Evolutionary conservation across 2,888 invertebrate species (phyloP).

Genomic region (Melolontha melolontha): DNA sequence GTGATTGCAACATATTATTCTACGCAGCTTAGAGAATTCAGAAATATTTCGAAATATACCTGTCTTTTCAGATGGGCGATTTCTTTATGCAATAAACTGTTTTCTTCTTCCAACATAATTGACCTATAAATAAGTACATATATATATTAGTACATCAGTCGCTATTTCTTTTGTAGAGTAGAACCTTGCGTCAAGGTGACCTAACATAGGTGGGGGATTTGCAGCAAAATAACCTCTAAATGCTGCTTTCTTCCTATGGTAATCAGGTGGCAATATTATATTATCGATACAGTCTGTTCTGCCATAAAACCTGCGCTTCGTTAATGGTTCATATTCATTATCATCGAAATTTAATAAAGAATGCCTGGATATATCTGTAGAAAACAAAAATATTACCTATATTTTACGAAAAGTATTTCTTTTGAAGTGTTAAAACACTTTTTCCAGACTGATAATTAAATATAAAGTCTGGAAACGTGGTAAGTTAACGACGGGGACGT

Average conservation of each 20-base stretch:
- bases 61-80: conserved; percentile 79
- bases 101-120: conserved; percentile 75
- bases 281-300: conserved; percentile 50
- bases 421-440: too few species aligned
- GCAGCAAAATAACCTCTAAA: conserved; percentile 64
- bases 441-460: too few species aligned
- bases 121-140: conserved; percentile 57
- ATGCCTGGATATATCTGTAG: conserved; percentile 50
- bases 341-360: conserved; percentile 57
- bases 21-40: too few species aligned
- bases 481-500: too few species aligned
- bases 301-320: conserved; percentile 60
- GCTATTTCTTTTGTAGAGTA: not conserved
- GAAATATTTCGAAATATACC: conserved; percentile 60
- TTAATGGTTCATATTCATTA: conserved; percentile 59
- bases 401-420: too few species aligned
- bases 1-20: too few species aligned
- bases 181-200: conserved; percentile 60
- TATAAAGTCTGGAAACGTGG: too few species aligned
- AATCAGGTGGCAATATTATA: conserved; percentile 43
- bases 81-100: conserved; percentile 73
- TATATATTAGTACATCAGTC: conserved; percentile 26
- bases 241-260: conserved; percentile 46
- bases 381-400: conserved; percentile 9
- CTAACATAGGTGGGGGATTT: conserved; percentile 61